Conservation (phyloP, 2,888 invertebrate species). For the Melanophora roralis region DNA sequence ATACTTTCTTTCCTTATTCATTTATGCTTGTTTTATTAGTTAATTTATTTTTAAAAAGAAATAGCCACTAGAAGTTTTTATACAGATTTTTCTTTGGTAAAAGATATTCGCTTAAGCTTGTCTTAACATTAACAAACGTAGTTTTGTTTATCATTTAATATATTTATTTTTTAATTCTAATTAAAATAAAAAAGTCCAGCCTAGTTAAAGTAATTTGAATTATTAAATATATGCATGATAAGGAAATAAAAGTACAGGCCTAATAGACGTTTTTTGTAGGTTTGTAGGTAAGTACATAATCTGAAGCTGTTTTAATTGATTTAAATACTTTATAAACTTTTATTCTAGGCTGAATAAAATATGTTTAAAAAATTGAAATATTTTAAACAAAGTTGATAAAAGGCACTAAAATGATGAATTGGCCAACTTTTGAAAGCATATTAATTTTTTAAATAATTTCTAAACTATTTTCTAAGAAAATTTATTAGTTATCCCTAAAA, state of each 20-base stretch:
- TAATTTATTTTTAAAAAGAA: conserved; percentile 22
- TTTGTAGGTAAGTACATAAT: too few relatives aligned
- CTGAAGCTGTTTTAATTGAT: too few relatives aligned
- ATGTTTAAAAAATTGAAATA: conserved; percentile 12
- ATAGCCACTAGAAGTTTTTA: conserved; percentile 28
- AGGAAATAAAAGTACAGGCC: too few relatives aligned
- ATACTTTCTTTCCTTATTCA: conserved; percentile 1
- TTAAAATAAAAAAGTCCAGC: conserved; percentile 41
- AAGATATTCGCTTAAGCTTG: conserved; percentile 49
- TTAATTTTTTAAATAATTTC: too few relatives aligned
- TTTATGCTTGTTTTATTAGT: conserved; percentile 34
- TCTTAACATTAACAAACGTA: not conserved
- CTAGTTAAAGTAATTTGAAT: conserved; percentile 56
- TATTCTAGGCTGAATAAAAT: not conserved
- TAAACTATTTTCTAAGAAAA: too few relatives aligned
- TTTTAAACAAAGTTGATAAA: conserved; percentile 45
- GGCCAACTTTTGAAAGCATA: not conserved
- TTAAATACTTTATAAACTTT: too few relatives aligned
- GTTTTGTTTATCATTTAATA: conserved; percentile 1
- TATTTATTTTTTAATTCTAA: not conserved
- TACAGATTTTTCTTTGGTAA: conserved; percentile 52
- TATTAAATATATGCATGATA: conserved; percentile 44
- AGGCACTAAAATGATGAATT: too few relatives aligned
- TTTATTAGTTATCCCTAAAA: too few relatives aligned
- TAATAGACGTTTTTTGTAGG: too few relatives aligned